phyloP scores from a whole-genome alignment of 2,888 invertebrate genomes.

The Suillia variegata region DNA sequence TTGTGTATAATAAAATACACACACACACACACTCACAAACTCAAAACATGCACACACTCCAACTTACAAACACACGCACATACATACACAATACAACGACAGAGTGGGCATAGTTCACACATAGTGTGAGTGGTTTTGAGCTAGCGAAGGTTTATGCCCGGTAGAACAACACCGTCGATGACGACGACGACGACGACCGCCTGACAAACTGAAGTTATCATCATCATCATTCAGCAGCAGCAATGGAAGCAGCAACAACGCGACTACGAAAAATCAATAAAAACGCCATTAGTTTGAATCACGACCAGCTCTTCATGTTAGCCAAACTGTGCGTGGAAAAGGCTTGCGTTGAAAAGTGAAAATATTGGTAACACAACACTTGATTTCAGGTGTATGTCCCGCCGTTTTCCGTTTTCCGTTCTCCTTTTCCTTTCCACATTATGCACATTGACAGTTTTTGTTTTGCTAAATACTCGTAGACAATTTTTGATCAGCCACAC shows the following conservation, averaged over 20 bases:
- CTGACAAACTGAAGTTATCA: too few relatives aligned
- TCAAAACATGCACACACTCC: neutral
- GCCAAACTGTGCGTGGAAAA: neutral
- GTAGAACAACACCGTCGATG: neutral
- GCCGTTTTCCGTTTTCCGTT: neutral
- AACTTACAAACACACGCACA: constrained; percentile 14
- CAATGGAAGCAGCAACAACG: neutral
- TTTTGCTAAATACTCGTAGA: neutral
- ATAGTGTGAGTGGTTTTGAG: constrained; percentile 8
- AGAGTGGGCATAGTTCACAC: neutral
- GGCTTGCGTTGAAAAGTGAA: constrained; percentile 4
- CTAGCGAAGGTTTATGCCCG: constrained; percentile 22
- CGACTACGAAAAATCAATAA: constrained; percentile 40
- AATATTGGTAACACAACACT: neutral
- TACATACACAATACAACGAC: constrained; percentile 15
- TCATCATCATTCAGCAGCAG: neutral
- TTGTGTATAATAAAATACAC: neutral
- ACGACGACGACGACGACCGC: neutral
- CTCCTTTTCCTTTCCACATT: neutral
- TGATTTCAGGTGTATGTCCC: too few relatives aligned
- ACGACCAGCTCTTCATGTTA: constrained; percentile 6
- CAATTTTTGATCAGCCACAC: neutral
- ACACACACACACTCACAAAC: neutral
- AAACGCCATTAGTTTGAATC: constrained; percentile 40
- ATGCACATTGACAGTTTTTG: neutral